Conservation (phyloP, 2,888 invertebrate genomes). For the Chalcis sispes region DNA sequence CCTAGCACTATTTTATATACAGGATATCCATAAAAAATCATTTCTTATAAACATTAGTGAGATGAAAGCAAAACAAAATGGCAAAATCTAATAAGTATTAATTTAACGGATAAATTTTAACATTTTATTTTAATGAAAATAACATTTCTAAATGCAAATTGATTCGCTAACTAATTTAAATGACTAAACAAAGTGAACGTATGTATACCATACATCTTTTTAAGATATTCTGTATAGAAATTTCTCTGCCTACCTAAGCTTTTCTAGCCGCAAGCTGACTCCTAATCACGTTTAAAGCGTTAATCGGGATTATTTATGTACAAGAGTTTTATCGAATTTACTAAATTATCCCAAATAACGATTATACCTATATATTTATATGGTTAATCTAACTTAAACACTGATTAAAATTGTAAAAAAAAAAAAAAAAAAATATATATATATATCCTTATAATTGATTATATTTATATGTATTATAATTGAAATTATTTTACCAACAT, state of each 20-base stretch:
- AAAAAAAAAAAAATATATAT: neutral
- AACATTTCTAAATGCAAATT: no score
- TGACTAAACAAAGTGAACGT: no score
- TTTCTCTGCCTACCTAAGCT: conserved; percentile 13
- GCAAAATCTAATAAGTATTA: no score
- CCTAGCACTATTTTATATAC: neutral
- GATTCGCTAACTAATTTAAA: no score
- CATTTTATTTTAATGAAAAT: no score
- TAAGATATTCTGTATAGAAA: conserved; percentile 18
- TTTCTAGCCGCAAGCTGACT: conserved; percentile 19
- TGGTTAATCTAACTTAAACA: conserved; percentile 15
- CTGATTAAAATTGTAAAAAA: neutral
- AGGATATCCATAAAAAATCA: neutral
- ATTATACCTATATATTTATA: no score
- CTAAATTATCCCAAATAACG: conserved; percentile 41
- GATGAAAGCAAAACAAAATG: no score
- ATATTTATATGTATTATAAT: neutral
- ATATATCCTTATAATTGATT: conserved; percentile 19
- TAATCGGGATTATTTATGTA: conserved; percentile 40
- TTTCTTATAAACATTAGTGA: no score
- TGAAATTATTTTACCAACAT: conserved; percentile 5
- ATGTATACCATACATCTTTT: neutral
- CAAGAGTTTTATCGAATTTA: conserved; percentile 24
- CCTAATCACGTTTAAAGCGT: neutral
- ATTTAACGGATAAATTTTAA: no score